Evolutionary conservation across 2,797 vertebrate genomes (phyloP).

Genomic region (Lepilemur septentrionalis): DNA sequence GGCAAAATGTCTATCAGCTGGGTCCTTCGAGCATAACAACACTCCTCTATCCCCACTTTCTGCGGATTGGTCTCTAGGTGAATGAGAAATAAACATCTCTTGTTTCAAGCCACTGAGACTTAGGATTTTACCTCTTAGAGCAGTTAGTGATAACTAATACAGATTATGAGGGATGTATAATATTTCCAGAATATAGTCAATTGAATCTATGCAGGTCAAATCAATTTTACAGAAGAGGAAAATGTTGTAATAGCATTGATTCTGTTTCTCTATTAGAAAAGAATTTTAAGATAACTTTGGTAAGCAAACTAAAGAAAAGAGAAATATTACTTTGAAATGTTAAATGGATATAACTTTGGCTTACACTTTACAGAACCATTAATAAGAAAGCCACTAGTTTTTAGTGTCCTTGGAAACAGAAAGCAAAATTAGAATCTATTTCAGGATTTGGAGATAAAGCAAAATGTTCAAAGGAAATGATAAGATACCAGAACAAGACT

Average conservation of each 20-base stretch:
- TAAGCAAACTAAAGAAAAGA: not conserved
- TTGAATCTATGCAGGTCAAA: not conserved
- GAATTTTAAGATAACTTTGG: slow-evolving; percentile 5
- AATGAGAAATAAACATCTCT: not conserved
- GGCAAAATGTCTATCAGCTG: not conserved
- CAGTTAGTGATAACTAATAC: not conserved
- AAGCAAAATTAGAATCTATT: not conserved
- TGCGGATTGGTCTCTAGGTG: not conserved
- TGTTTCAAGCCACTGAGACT: not conserved
- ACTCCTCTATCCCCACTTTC: not conserved
- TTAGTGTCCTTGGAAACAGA: not conserved
- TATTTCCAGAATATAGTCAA: not conserved
- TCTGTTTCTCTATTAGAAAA: not conserved
- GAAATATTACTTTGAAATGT: not conserved
- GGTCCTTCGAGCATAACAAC: not conserved
- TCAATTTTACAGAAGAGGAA: not conserved
- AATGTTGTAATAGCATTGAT: not conserved
- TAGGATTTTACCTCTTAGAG: not conserved
- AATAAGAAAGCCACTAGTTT: slow-evolving; percentile 26
- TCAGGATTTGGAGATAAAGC: not conserved
- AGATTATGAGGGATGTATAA: not conserved
- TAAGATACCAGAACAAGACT: not conserved
- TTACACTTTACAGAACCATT: not conserved
- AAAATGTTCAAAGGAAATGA: not conserved
- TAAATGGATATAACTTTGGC: not conserved